Evolutionary conservation across 2,797 vertebrate genomes (phyloP), one percentile per base, ranked within the genome.

Genomic region (Lophius americanus): DNA sequence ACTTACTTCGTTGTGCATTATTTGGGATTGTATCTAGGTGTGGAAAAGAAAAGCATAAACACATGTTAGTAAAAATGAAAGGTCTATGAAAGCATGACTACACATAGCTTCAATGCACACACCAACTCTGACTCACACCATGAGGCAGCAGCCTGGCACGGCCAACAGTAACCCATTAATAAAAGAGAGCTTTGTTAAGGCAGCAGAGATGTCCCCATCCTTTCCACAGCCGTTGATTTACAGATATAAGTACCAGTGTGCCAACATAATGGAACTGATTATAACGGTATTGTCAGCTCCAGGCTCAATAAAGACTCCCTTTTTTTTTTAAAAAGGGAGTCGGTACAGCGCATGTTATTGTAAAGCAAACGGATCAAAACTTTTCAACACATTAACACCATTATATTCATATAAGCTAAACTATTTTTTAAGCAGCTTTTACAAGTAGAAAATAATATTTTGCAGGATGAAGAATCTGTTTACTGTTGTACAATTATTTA

Each of bases 1-100:
- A 82, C 93, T 95, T 95, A 98, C 97, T 95, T 90, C 95, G 94
- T 90, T 98, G 96, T 81, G 93, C 92, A 87, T 94, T 91, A 80
- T 91, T 93, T 88, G 87, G 88, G 91, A 98, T 95, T 88, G 96
- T 98, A 94, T 95, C 97, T 98, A 81, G 48, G 90, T 68, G 65
- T 72, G 23, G 3, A 43, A 92, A 67, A 78, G 0, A 75, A 56
- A 57, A 35, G 54, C 69, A 55, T 54, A 35, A 58, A 72, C 41
- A 67, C 5, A 67, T 76, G 52, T 64, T 35, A 62, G 33, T 13
- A 54, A 62, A 65, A 65, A 60, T 73, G 46, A 51, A 49, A 64
- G 51, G 32, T 32, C 43, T n/a, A 42, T 44, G 56, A 71, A 67
- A 64, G 48, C 56, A 73, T 70, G 51, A 67, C 57, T 73, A 61